Evolutionary conservation across 2,888 invertebrate genomes (phyloP), one percentile per base, ranked within the genome.

Genomic region (Clusia tigrina): DNA sequence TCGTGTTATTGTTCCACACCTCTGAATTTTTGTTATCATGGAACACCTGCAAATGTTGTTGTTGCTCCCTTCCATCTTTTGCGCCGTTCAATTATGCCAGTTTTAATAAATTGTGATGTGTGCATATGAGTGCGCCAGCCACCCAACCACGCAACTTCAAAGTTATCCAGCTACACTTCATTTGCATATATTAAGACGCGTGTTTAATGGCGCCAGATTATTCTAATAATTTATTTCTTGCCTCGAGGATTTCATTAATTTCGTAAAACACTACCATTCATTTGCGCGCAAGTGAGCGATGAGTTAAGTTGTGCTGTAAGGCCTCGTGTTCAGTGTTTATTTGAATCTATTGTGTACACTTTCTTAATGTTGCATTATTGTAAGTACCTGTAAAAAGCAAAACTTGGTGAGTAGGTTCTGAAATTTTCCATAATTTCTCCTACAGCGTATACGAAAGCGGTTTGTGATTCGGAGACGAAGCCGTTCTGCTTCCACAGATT

Each of bases 21-120:
- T n/a, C n/a, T n/a, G n/a, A n/a, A n/a, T n/a, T n/a, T n/a, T n/a
- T n/a, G n/a, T 32, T 12, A 32, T 12, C 32, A 9, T 12, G 6
- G 32, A 32, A 42, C 42, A 42, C 42, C 42, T 42, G 6, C 42
- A 3, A 15, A 3, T 42, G 42, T 3, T 42, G 12, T n/a, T 42
- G 12, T n/a, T 59, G 59, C n/a, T 32, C 6, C 53, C 23, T 53
- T 42, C 38, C 18, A 17, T 15, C 25, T 38, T 55, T 26, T 48
- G 24, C 51, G 60, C 57, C 54, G 17, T 54, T 64, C 64, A 60
- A 64, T 60, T 64, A 60, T 60, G 64, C 60, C 64, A 58, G 57
- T 57, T 60, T 60, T 26, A 54, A 64, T 64, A 64, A 53, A 48
- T 38, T 51, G 42, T 48, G 2, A 53, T 53, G 25, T 42, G 48